Evolutionary conservation across 2,888 invertebrate species (phyloP).

Genomic region (Pristionchus arcanus): DNA sequence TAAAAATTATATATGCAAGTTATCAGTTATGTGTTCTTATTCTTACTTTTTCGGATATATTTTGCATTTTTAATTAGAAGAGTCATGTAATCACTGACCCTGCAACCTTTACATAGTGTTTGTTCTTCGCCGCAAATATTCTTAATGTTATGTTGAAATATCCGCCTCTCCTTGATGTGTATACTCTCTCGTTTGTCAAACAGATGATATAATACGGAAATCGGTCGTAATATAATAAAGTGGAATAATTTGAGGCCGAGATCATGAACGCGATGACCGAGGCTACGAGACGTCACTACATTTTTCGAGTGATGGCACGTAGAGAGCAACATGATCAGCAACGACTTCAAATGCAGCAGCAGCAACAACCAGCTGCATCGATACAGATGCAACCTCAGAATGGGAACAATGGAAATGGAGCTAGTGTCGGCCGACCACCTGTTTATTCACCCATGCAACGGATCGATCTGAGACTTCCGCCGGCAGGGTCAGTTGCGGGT

Average conservation of each 20-base stretch:
- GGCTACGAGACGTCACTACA: neutral
- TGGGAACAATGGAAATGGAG: neutral
- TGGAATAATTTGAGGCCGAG: neutral
- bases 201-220: no score
- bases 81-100: no score
- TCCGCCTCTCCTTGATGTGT: no score
- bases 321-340: neutral
- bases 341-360: neutral
- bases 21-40: no score
- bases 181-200: no score
- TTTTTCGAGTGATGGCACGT: neutral
- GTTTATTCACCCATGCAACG: neutral
- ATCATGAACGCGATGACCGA: neutral
- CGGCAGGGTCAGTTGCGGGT: neutral
- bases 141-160: no score
- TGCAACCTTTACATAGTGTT: no score
- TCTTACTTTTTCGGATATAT: no score
- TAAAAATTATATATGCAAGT: no score
- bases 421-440: neutral
- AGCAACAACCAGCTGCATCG: neutral
- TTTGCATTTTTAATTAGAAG: no score
- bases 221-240: neutral
- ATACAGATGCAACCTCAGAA: neutral
- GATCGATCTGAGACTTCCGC: conserved; percentile 5
- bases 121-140: no score